Evolutionary conservation across 2,888 invertebrate genomes (phyloP), one percentile per base, ranked within the genome.

Genomic region (Brenthis ino): DNA sequence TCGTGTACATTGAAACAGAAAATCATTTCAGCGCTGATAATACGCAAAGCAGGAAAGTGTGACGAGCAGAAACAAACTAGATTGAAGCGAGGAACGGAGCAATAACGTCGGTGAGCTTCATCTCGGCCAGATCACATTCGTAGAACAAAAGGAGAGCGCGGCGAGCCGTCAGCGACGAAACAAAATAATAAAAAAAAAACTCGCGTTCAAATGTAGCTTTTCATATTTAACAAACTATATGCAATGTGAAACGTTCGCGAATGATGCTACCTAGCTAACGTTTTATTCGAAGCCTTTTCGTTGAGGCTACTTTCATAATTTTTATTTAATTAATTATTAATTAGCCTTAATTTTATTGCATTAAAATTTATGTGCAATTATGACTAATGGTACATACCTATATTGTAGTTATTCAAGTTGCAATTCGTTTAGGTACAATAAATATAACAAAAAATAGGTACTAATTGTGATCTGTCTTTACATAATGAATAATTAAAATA

Each of bases 101-200:
- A 88, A 87, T 89, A 88, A 85, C 82, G 85, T 86, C 83, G 81
- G 82, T 84, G 84, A 83, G 86, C 84, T 88, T 87, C 88, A 88
- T 88, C 88, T 87, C 86, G 86, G 83, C 80, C 85, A 89, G 91
- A 91, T 91, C 91, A 91, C 89, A 91, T 89, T 86, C 87, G 81
- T 80, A 80, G 85, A 90, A 91, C 89, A 92, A 93, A 90, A 89
- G 88, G 81, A 87, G 80, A 77, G 85, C 82, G 82, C 83, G 77
- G 81, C 84, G 86, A 84, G 82, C 83, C 83, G 85, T 80, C 84
- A 80, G 78, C 66, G 73, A 81, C 78, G 84, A 85, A 87, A 85
- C 77, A 84, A 85, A 77, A 78, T 82, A 88, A 43, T 43, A 43
- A 89, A 90, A 72, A 72, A 72, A 68, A 76, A 90, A 83, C 82